Evolutionary conservation across 2,113 vertebrate species (phyloP).

Genomic region (Rattus rattus): DNA sequence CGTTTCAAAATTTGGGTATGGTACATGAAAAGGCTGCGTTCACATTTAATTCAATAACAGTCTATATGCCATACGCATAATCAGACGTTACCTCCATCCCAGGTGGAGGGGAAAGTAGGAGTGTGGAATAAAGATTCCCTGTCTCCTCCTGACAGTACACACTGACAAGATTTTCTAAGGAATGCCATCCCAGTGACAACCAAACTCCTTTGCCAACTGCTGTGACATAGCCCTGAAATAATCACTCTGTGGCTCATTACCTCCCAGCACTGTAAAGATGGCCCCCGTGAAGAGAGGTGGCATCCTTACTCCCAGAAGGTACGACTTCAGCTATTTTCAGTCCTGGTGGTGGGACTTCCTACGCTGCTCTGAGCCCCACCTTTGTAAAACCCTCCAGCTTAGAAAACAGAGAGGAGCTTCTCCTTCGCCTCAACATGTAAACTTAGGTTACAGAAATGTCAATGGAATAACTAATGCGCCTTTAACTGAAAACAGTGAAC

Average conservation of each 20-base stretch:
- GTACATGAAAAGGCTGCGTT: slow-evolving; percentile 72
- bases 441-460: not conserved
- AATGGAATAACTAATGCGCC: not conserved
- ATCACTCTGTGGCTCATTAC: slow-evolving; percentile 54
- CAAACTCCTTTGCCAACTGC: slow-evolving; percentile 40
- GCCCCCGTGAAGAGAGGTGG: not conserved
- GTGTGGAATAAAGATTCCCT: not conserved
- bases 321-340: not conserved
- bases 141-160: slow-evolving; percentile 39
- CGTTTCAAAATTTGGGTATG: slow-evolving; percentile 77
- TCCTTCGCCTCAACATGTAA: slow-evolving; percentile 5
- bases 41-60: slow-evolving; percentile 75
- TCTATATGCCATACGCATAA: slow-evolving; percentile 68
- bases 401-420: not conserved
- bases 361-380: not conserved
- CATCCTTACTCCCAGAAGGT: not conserved
- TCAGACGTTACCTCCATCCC: slow-evolving; percentile 55
- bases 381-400: not conserved
- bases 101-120: slow-evolving; percentile 60
- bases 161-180: slow-evolving; percentile 65
- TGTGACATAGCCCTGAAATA: slow-evolving; percentile 56
- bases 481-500: not conserved
- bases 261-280: slow-evolving; percentile 23
- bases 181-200: slow-evolving; percentile 26
- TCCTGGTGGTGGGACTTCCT: not conserved